Evolutionary conservation across 2,888 invertebrate species (phyloP), one percentile per base, ranked within the genome.

Genomic region (Andrena fulva): DNA sequence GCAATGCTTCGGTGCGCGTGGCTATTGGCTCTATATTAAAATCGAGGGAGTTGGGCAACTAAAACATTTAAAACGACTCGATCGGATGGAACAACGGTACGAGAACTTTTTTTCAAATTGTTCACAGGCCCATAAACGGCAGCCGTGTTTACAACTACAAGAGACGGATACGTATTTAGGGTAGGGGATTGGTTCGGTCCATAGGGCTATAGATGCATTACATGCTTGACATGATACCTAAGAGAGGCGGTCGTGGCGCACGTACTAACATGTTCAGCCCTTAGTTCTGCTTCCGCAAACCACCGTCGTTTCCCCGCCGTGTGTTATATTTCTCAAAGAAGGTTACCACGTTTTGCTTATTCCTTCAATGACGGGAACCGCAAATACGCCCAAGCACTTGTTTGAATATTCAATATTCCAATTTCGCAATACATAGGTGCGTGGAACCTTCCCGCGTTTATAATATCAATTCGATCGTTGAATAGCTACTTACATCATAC

Each of bases 181-280:
- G 64, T 72, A 64, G 74, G 74, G 33, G 68, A 73, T 70, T 62
- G 63, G 42, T 42, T 42, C 42, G 70, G 64, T 81, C 75, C 69
- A 69, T 66, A 83, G 85, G 66, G 52, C 78, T 71, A 80, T 76
- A 73, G 85, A 68, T 87, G 84, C 82, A 89, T 91, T 88, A 89
- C 89, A 91, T 88, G 89, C 90, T 88, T 81, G 88, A 89, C 81
- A 83, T 88, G 84, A 86, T 77, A 80, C 70, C 84, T 87, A 85
- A 89, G 85, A 85, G 84, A 69, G 67, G 74, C 71, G 77, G 86
- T 64, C 70, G 63, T 27, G 81, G 82, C 63, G 35, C 68, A 72
- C 63, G 77, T 69, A 56, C 67, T 80, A 31, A 78, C 80, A 73
- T 77, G 70, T 66, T 84, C 54, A 67, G 29, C 73, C 77, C 76